phyloP scores from a whole-genome alignment of 2,113 vertebrate species.

The Columba livia region DNA sequence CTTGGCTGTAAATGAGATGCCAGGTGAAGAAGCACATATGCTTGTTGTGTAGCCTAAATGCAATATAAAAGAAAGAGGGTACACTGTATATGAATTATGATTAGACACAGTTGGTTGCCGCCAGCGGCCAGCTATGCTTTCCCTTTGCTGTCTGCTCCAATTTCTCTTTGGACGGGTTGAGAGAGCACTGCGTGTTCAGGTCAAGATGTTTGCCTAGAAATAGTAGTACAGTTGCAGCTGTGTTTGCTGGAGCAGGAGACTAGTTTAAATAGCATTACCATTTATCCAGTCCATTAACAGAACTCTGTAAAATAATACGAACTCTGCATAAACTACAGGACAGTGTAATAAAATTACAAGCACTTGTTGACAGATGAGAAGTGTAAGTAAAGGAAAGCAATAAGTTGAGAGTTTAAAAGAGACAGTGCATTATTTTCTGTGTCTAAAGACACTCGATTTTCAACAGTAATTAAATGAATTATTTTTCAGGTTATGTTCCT shows the following conservation, averaged over 20 bases:
- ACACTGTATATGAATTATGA: slow-evolving; percentile 79
- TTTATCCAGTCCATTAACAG: slow-evolving; percentile 88
- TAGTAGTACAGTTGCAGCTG: slow-evolving; percentile 84
- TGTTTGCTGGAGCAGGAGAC: slow-evolving; percentile 81
- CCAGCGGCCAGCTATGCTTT: slow-evolving; percentile 73
- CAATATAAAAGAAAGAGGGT: slow-evolving; percentile 73
- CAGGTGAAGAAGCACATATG: slow-evolving; percentile 74
- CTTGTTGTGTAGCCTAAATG: slow-evolving; percentile 66
- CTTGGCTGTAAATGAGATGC: slow-evolving; percentile 75
- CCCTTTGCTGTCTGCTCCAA: slow-evolving; percentile 81
- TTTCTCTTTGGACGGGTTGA: slow-evolving; percentile 77
- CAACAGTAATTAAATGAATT: neutral
- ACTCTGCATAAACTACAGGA: slow-evolving; percentile 81
- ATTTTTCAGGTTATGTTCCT: neutral
- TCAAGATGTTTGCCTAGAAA: slow-evolving; percentile 85
- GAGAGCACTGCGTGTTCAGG: slow-evolving; percentile 74
- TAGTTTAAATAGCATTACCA: slow-evolving; percentile 86
- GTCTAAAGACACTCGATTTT: neutral
- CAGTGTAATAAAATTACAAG: slow-evolving; percentile 83
- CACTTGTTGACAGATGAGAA: slow-evolving; percentile 79
- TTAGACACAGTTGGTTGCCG: slow-evolving; percentile 76
- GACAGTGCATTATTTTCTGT: slow-evolving; percentile 55
- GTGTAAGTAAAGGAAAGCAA: slow-evolving; percentile 72
- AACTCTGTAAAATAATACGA: slow-evolving; percentile 87
- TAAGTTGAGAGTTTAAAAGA: slow-evolving; percentile 71